Percentiles rank a stretch among this genome's conserved stretches.
Conservation (phyloP, 2,888 invertebrate species). For the Rotaria magnacalcarata region DNA sequence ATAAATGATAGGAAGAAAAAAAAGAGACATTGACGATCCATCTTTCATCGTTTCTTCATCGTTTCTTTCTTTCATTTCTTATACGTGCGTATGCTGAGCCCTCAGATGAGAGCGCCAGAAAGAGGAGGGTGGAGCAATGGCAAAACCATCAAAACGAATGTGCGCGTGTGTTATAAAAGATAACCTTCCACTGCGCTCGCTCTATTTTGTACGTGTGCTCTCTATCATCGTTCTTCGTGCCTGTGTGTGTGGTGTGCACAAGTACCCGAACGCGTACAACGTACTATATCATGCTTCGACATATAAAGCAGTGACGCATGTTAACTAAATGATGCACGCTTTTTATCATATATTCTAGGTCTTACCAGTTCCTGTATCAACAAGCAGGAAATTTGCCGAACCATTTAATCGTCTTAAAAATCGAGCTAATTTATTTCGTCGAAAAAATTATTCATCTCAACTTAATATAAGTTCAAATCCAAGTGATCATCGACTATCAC, state of each 20-base stretch:
- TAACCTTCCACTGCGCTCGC: neutral
- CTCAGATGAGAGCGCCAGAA: neutral
- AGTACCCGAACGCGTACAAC: neutral
- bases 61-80: neutral
- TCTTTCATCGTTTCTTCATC: conserved; percentile 22
- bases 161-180: conserved; percentile 5
- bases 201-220: neutral
- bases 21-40: conserved; percentile 16
- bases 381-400: neutral
- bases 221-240: neutral
- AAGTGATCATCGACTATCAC: neutral
- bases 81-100: neutral
- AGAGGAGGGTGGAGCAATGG: neutral
- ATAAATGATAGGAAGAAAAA: neutral
- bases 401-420: conserved; percentile 25
- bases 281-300: neutral
- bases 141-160: neutral
- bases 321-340: neutral
- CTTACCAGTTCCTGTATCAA: neutral
- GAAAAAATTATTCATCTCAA: conserved; percentile 30
- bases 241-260: neutral
- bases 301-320: neutral
- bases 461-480: neutral
- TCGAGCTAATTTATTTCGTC: conserved; percentile 15
- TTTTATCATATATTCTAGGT: neutral